These are phyloP conservation scores for Laticauda laticaudata DNA, from an alignment of 2,113 vertebrate genomes.

Conservation along the genomic window DNA sequence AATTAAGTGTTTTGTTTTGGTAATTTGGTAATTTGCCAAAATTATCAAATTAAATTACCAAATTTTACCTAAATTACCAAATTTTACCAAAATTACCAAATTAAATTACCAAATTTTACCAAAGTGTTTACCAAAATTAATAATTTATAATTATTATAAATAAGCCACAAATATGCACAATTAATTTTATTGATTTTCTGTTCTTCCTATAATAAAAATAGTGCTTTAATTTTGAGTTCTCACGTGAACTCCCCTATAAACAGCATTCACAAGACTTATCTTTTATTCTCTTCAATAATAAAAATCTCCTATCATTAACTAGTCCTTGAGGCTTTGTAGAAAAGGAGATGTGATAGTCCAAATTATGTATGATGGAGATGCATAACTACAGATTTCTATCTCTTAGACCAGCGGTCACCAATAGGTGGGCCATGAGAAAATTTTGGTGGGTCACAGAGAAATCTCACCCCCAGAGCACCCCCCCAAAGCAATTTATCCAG, in stretches of 20 bases:
- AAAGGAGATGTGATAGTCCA: not conserved
- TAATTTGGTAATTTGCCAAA: too few relatives aligned
- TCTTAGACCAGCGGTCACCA: not conserved
- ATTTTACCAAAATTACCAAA: too few relatives aligned
- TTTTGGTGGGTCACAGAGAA: too few relatives aligned
- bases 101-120: too few relatives aligned
- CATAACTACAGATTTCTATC: not conserved
- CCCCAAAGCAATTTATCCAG: too few relatives aligned
- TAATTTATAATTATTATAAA: not conserved
- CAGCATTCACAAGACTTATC: not conserved
- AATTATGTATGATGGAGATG: not conserved
- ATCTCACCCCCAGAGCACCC: too few relatives aligned
- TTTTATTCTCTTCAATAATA: not conserved
- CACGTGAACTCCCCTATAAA: not conserved
- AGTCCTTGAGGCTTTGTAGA: not conserved
- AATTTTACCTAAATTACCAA: too few relatives aligned
- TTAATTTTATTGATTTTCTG: not conserved
- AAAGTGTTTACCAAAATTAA: not conserved
- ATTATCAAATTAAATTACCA: too few relatives aligned
- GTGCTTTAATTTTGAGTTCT: not conserved
- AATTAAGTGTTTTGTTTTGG: not conserved
- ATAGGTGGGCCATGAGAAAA: too few relatives aligned
- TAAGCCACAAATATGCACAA: not conserved
- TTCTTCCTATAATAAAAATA: not conserved
- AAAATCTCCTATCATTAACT: not conserved